A percentile compares a stretch with the other conserved stretches of the same genome.
Evolutionary conservation across 2,888 invertebrate genomes (phyloP).

Genomic region (Idaea dimidiata): DNA sequence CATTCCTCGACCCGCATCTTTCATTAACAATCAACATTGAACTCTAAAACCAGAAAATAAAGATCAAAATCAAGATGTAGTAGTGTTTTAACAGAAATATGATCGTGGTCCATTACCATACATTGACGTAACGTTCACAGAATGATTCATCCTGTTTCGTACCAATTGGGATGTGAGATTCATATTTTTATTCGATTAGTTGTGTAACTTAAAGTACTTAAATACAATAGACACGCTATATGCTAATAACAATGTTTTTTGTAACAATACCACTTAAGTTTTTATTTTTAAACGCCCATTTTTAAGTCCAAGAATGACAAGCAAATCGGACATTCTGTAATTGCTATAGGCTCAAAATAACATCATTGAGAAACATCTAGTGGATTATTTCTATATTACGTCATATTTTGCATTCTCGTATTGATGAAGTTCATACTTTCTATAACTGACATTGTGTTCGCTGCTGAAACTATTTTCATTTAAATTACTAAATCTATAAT

Average conservation of each 20-base stretch:
- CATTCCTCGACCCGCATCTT: constrained; percentile 28
- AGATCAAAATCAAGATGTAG: constrained; percentile 38
- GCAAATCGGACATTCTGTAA: not conserved
- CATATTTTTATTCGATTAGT: constrained; percentile 72
- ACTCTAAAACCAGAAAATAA: constrained; percentile 47
- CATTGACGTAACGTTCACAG: constrained; percentile 63
- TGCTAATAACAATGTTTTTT: not conserved
- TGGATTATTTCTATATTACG: not conserved
- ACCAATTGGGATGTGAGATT: constrained; percentile 67
- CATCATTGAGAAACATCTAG: not conserved
- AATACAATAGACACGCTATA: constrained; percentile 8
- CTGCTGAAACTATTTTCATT: not conserved
- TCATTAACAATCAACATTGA: constrained; percentile 37
- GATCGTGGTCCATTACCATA: constrained; percentile 36
- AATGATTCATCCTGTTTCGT: constrained; percentile 69
- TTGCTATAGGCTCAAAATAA: not conserved
- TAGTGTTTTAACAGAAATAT: constrained; percentile 38
- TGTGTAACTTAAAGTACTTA: constrained; percentile 33
- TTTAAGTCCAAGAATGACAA: not conserved
- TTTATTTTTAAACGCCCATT: not conserved
- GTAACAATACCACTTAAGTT: not conserved
- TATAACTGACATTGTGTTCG: not conserved
- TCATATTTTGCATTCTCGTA: not conserved
- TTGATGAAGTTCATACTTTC: not conserved
- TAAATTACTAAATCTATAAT: not conserved